Percentiles rank a stretch among this genome's conserved stretches.
These are phyloP conservation scores for Apotomis turbidana DNA, from an alignment of 2,888 invertebrate species.

Conservation along the genomic window DNA sequence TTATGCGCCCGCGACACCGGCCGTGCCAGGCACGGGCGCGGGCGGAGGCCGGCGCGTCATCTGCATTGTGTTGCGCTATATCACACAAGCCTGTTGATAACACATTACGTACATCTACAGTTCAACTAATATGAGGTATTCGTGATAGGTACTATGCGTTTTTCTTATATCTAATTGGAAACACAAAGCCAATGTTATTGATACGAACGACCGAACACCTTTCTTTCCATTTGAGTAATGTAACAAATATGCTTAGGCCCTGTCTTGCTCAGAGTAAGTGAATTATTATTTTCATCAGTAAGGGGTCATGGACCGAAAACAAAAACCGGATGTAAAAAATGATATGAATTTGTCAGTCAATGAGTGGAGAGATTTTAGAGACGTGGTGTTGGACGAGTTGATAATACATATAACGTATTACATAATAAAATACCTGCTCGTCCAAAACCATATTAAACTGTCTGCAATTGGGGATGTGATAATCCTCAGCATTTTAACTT, in stretches of 20 bases:
- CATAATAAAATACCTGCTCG: too few relatives aligned
- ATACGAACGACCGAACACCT: slow-evolving; percentile 13
- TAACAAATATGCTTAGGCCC: not conserved
- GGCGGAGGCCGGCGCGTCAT: slow-evolving; percentile 28
- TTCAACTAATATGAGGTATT: slow-evolving; percentile 24
- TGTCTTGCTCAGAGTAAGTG: not conserved
- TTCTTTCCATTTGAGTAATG: slow-evolving; percentile 5
- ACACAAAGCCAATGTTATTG: slow-evolving; percentile 13
- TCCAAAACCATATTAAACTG: too few relatives aligned
- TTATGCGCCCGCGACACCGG: slow-evolving; percentile 36
- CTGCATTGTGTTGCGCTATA: slow-evolving; percentile 6
- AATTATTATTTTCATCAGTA: not conserved
- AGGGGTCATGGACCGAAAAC: not conserved
- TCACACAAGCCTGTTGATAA: slow-evolving; percentile 13
- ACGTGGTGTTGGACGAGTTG: too few relatives aligned
- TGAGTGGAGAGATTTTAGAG: not conserved
- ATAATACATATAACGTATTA: too few relatives aligned
- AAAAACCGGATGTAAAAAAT: not conserved
- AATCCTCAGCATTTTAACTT: too few relatives aligned
- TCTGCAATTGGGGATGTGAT: too few relatives aligned
- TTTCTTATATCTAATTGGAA: not conserved
- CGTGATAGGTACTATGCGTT: slow-evolving; percentile 29
- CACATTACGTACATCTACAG: slow-evolving; percentile 7
- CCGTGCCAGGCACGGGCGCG: slow-evolving; percentile 51
- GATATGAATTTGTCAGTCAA: not conserved